Conservation (phyloP, 35 echinoderm and acorn worm genomes). For the Ophiothrix spiculata region DNA sequence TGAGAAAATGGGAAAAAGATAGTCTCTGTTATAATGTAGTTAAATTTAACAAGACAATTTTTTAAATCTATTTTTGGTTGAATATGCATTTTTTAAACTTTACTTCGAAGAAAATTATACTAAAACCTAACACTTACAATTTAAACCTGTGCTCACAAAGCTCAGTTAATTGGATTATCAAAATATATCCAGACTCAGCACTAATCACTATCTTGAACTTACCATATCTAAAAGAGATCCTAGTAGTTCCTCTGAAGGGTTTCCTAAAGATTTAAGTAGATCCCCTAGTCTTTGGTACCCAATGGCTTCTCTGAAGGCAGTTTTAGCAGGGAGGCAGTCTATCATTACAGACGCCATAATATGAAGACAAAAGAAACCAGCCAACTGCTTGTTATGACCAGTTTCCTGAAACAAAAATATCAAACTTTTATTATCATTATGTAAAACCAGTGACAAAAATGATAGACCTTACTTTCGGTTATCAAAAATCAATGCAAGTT, state of each 20-base stretch:
- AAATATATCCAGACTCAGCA: too few species aligned
- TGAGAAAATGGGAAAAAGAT: too few species aligned
- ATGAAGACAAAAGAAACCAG: conserved; percentile 66
- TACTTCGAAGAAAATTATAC: too few species aligned
- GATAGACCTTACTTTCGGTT: neutral
- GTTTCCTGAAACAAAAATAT: conserved; percentile 40
- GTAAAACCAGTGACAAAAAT: neutral
- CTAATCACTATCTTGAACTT: too few species aligned
- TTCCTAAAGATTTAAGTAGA: conserved; percentile 52
- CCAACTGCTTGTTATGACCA: conserved; percentile 49
- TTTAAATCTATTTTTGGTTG: too few species aligned
- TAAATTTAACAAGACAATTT: too few species aligned
- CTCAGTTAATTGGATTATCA: too few species aligned
- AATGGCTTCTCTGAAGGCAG: conserved; percentile 70
- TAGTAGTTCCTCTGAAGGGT: conserved; percentile 70
- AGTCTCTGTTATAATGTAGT: too few species aligned
- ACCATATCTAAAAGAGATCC: conserved; percentile 92
- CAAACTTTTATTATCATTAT: neutral
- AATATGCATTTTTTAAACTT: too few species aligned
- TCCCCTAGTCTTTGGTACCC: conserved; percentile 71
- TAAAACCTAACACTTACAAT: too few species aligned
- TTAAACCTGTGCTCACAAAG: too few species aligned
- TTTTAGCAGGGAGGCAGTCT: conserved; percentile 58
- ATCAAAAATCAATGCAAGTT: too few species aligned
- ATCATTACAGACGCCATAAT: conserved; percentile 60